A percentile compares a stretch with the other conserved stretches of the same genome.
Conservation (phyloP, 2,888 invertebrate species). For the Aelia acuminata region DNA sequence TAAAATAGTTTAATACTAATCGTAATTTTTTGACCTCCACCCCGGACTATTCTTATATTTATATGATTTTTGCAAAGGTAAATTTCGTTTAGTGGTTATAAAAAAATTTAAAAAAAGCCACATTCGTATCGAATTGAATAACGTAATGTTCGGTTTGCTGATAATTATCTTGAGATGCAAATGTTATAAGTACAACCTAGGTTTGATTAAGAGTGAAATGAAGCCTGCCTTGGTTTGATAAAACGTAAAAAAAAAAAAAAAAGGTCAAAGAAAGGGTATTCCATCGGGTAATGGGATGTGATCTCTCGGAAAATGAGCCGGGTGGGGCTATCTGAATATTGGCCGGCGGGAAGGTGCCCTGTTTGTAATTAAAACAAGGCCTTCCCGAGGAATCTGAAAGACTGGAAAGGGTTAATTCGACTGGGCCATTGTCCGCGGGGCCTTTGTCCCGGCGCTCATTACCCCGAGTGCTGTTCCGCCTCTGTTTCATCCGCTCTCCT, state of each 20-base stretch:
- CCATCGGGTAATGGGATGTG: slow-evolving; percentile 42
- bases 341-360: neutral
- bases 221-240: neutral
- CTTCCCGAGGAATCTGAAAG: slow-evolving; percentile 29
- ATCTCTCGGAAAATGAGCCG: slow-evolving; percentile 42
- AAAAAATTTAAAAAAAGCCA: no score
- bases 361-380: slow-evolving; percentile 52
- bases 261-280: neutral
- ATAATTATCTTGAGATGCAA: neutral
- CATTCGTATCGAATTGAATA: no score
- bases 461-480: slow-evolving; percentile 47
- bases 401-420: slow-evolving; percentile 45
- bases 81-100: no score
- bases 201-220: slow-evolving; percentile 19
- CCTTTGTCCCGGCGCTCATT: slow-evolving; percentile 46
- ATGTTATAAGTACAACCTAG: neutral
- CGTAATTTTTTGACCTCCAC: no score
- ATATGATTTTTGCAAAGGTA: no score
- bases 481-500: slow-evolving; percentile 36
- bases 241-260: slow-evolving; percentile 4
- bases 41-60: no score
- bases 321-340: slow-evolving; percentile 28
- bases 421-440: slow-evolving; percentile 10
- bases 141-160: neutral
- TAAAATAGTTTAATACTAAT: no score